phyloP scores from a whole-genome alignment of 2,888 invertebrate species.

The Ommatoiulus sabulosus region DNA sequence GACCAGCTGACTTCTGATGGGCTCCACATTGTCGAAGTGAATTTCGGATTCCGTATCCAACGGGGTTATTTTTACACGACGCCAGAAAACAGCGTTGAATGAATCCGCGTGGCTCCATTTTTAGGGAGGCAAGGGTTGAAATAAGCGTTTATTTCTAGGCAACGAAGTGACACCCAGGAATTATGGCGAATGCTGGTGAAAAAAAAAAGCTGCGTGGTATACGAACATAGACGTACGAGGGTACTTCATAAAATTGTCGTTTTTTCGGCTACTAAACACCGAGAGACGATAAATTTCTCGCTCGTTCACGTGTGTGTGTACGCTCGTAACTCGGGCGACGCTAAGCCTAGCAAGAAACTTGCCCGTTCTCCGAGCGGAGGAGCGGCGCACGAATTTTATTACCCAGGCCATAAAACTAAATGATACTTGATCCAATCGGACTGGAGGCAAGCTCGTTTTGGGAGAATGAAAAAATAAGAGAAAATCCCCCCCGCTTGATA shows the following conservation, averaged over 20 bases:
- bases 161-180: not conserved
- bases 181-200: not conserved
- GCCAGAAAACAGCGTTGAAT: not conserved
- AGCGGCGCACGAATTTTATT: slow-evolving; percentile 58
- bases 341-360: slow-evolving; percentile 1
- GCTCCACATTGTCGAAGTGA: not conserved
- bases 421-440: slow-evolving; percentile 60
- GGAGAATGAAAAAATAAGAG: not conserved
- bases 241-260: slow-evolving; percentile 26
- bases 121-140: not conserved
- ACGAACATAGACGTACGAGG: not conserved
- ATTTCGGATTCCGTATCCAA: not conserved
- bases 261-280: not conserved
- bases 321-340: not conserved
- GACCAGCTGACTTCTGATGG: not conserved
- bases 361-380: not conserved
- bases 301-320: slow-evolving; percentile 31
- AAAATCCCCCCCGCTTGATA: not conserved
- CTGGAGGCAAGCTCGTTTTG: not conserved
- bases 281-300: slow-evolving; percentile 33
- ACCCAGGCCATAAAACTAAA: slow-evolving; percentile 60
- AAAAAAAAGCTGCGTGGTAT: not conserved
- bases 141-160: not conserved
- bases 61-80: not conserved
- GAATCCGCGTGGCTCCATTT: not conserved